A percentile compares a stretch with the other conserved stretches of the same genome.
phyloP scores from a whole-genome alignment of 1,140 invertebrate species.

The Lasioglossum albipes region DNA sequence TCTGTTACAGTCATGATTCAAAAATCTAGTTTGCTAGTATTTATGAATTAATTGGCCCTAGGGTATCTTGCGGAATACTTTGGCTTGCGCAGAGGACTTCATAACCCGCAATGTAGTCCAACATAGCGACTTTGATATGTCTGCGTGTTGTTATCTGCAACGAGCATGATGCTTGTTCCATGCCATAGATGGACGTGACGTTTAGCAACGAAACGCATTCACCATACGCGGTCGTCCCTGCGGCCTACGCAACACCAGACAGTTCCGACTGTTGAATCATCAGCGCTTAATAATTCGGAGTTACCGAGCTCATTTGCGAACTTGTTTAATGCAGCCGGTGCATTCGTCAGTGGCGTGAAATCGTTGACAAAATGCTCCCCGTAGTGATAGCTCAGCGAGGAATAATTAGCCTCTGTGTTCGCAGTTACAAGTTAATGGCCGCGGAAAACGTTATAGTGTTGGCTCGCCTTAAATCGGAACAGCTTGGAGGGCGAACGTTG shows the following conservation, averaged over 20 bases:
- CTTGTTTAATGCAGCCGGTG: background rate
- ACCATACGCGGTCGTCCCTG: slow-evolving; percentile 36
- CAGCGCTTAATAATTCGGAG: slow-evolving; percentile 16
- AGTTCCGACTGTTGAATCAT: slow-evolving; percentile 19
- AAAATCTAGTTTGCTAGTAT: too few species aligned
- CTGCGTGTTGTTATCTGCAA: slow-evolving; percentile 33
- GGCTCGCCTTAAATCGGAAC: too few species aligned
- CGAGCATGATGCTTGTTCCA: slow-evolving; percentile 20
- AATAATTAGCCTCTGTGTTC: too few species aligned
- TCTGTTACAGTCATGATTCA: too few species aligned
- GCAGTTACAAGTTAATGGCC: too few species aligned
- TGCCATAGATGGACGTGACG: slow-evolving; percentile 33
- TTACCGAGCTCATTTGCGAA: slow-evolving; percentile 1
- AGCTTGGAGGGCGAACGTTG: too few species aligned
- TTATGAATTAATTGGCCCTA: too few species aligned
- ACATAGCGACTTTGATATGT: slow-evolving; percentile 26
- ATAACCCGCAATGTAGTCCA: background rate
- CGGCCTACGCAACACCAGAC: background rate
- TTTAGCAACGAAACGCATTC: slow-evolving; percentile 23
- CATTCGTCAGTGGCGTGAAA: background rate
- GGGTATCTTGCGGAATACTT: too few species aligned
- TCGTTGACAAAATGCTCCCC: background rate
- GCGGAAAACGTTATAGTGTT: too few species aligned
- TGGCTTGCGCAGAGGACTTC: too few species aligned
- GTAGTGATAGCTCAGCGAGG: background rate